Evolutionary conservation across 2,113 vertebrate species (phyloP).

Genomic region (Apus apus): DNA sequence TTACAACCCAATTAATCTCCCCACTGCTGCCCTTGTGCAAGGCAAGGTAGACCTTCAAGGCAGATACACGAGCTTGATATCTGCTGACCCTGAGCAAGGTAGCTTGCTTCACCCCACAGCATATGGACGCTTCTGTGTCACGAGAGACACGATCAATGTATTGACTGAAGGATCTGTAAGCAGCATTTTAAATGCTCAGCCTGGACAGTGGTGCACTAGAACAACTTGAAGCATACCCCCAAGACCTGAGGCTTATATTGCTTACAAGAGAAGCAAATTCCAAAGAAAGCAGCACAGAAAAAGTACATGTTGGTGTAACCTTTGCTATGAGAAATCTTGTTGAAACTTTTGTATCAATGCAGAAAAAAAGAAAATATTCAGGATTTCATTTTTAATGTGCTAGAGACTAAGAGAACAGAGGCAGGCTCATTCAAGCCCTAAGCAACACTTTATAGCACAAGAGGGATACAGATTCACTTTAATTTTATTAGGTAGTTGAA

Average conservation of each 20-base stretch:
- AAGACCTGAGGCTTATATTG: not conserved
- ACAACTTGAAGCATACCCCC: not conserved
- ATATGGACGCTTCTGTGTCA: not conserved
- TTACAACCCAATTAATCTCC: not conserved
- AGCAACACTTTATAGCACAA: not conserved
- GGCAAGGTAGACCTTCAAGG: not conserved
- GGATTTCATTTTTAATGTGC: not conserved
- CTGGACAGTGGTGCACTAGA: not conserved
- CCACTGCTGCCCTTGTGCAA: not conserved
- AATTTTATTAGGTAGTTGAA: slow-evolving; percentile 17
- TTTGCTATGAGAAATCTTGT: not conserved
- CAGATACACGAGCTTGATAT: not conserved
- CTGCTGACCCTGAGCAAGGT: accelerated
- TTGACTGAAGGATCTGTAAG: not conserved
- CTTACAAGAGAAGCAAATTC: not conserved
- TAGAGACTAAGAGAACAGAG: not conserved
- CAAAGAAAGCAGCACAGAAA: not conserved
- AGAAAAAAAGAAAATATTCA: not conserved
- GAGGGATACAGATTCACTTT: not conserved
- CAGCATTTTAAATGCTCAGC: not conserved
- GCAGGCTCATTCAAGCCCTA: not conserved
- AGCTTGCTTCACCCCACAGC: not conserved
- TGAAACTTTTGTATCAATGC: not conserved
- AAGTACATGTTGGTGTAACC: not conserved
- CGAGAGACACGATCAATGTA: accelerated